phyloP scores from a whole-genome alignment of 2,888 invertebrate species.

The Synanthedon andrenaeformis region DNA sequence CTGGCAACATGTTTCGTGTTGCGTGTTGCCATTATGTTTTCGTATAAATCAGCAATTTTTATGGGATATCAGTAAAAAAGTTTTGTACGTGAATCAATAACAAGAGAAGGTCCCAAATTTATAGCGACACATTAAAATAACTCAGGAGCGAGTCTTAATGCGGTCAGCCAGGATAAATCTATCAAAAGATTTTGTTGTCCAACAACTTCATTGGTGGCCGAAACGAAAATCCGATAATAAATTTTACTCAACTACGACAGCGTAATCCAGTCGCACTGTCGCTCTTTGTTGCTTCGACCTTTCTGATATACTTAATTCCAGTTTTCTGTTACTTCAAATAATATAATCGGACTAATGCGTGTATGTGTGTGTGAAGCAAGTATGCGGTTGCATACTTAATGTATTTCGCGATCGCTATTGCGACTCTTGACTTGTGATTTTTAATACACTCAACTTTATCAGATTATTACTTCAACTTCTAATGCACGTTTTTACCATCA shows the following conservation, averaged over 20 bases:
- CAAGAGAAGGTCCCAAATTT: constrained; percentile 41
- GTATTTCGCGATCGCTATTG: background rate
- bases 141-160: constrained; percentile 58
- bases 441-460: too few relatives aligned
- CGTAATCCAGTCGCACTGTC: constrained; percentile 66
- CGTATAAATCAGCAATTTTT: background rate
- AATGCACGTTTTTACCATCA: too few relatives aligned
- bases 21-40: background rate
- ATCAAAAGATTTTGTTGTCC: constrained; percentile 71
- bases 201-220: constrained; percentile 71
- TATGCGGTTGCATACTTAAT: constrained; percentile 22
- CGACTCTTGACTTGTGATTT: too few relatives aligned
- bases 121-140: constrained; percentile 61
- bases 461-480: too few relatives aligned
- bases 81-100: background rate
- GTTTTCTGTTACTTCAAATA: constrained; percentile 62
- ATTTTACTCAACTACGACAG: constrained; percentile 69
- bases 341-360: constrained; percentile 46
- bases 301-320: constrained; percentile 55
- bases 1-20: background rate
- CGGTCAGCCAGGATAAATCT: constrained; percentile 69
- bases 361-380: constrained; percentile 31
- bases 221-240: constrained; percentile 71
- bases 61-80: background rate
- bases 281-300: constrained; percentile 63